Evolutionary conservation across 1,140 invertebrate species (phyloP), one percentile per base, ranked within the genome.

Genomic region (Macrotrachela quadricornifera): DNA sequence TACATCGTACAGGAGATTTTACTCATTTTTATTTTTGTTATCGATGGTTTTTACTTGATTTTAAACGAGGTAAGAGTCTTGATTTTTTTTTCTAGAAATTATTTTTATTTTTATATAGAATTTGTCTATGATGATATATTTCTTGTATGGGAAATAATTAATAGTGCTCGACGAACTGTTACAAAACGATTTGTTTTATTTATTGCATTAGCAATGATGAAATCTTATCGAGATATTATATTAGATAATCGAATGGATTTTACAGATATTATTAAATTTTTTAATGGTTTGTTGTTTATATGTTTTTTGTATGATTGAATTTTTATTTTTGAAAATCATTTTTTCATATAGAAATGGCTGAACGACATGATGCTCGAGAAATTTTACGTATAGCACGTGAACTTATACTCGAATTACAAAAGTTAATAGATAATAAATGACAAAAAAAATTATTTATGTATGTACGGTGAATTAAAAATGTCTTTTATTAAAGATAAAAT

Each of bases 11-110:
- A 68, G 85, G 85, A 10, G 88, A 94, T 68, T 91, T 86, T 68
- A 90, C 85, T n/a, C 85, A 94, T 68, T 90, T 92, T 69, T 94
- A 91, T 68, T 94, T 94, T 71, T 91, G 85, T 65, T 94, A 94
- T 68, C 78, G 87, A 49, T 94, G 88, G 88, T 81, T 82, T 64
- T 69, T 81, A 10, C 66, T 81, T 12, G 80, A 81, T 63, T 82
- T 81, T 60, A 81, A 81, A 69, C 64, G 80, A 74, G 21, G 21
- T 30, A 30, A 30, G 8, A 4, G 8, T n/a, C n/a, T n/a, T n/a
- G n/a, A n/a, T n/a, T n/a, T n/a, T n/a, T n/a, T n/a, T n/a, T n/a
- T n/a, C n/a, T n/a, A n/a, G n/a, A n/a, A n/a, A n/a, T n/a, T n/a
- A n/a, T n/a, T n/a, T n/a, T n/a, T n/a, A n/a, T n/a, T n/a, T n/a